Evolutionary conservation across 2,888 invertebrate genomes (phyloP), one percentile per base, ranked within the genome.

Genomic region (Drosophila pegasa): DNA sequence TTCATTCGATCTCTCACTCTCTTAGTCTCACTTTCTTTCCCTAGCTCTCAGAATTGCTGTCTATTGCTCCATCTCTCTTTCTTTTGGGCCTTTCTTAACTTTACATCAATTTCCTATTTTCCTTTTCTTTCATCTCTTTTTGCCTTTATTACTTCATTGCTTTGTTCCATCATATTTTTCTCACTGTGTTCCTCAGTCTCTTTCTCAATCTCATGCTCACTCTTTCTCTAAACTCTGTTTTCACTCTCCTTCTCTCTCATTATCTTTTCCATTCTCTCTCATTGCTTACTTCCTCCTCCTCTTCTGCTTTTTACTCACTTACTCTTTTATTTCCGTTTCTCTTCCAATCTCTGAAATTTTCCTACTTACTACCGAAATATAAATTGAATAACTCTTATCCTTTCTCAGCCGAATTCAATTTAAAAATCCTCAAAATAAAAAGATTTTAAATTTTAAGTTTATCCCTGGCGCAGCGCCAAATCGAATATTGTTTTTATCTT

Each of bases 331-430:
- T 20, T 9, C 5, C 8, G 8, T 8, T 9, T 45, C 9, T 10
- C 14, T 14, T 14, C 41, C 7, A 14, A 22, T 22, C 14, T n/a
- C 12, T 10, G 1, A 16, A 12, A 10, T 2, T 18, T 27, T 10
- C 7, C 45, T 2, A 16, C 16, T 27, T 7, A 12, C 7, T 16
- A 27, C 16, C 27, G 22, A 25, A 3, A n/a, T n/a, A 27, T 16
- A n/a, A 9, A 31, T 33, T 14, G 14, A 48, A 48, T 20, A 20
- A 7, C 31, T 48, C 14, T 48, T 29, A n/a, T 9, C 8, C 14
- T 48, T 48, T 48, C 7, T 7, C 33, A 9, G 12, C 14, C 8
- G n/a, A 51, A 37, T 40, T 33, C 29, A 45, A 45, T 45, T 45
- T 27, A 3, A 3, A 2, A 27, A 27, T 45, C 16, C 10, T 2